phyloP scores from a whole-genome alignment of 2,888 invertebrate species.

The Aleiodes leptofemur region DNA sequence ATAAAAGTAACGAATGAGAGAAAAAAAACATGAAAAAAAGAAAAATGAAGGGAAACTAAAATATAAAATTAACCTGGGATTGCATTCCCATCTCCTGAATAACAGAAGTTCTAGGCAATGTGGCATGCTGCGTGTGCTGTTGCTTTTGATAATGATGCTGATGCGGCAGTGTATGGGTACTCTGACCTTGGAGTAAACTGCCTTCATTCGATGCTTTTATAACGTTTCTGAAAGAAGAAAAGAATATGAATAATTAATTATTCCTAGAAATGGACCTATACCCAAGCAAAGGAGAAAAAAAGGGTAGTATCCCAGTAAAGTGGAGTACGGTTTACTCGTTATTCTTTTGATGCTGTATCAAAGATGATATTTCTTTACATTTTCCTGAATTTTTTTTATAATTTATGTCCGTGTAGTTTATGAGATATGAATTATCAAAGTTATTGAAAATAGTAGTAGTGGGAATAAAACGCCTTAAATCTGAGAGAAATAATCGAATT shows the following conservation, averaged over 20 bases:
- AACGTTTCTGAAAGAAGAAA: constrained; percentile 73
- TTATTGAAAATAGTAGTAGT: too few species aligned
- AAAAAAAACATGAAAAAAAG: neutral
- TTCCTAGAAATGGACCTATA: neutral
- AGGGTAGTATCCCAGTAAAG: too few species aligned
- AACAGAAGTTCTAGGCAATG: constrained; percentile 75
- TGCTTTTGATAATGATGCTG: constrained; percentile 73
- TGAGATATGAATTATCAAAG: too few species aligned
- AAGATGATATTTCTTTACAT: too few species aligned
- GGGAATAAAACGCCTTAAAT: too few species aligned
- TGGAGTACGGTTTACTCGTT: too few species aligned
- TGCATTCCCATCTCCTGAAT: constrained; percentile 79
- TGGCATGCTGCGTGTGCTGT: constrained; percentile 75
- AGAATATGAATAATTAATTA: neutral
- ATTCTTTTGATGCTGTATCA: too few species aligned
- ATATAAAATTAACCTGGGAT: constrained; percentile 42
- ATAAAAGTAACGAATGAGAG: neutral
- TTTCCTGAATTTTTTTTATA: too few species aligned
- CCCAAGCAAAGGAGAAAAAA: too few species aligned
- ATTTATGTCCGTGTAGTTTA: too few species aligned
- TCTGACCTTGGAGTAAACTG: constrained; percentile 66
- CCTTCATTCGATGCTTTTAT: constrained; percentile 80
- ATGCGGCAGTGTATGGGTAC: constrained; percentile 73
- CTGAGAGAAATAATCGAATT: too few species aligned
- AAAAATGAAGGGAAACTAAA: neutral